Base-by-base conservation (phyloP, 2,888 invertebrate species). In the Xestia c-nigrum region DNA sequence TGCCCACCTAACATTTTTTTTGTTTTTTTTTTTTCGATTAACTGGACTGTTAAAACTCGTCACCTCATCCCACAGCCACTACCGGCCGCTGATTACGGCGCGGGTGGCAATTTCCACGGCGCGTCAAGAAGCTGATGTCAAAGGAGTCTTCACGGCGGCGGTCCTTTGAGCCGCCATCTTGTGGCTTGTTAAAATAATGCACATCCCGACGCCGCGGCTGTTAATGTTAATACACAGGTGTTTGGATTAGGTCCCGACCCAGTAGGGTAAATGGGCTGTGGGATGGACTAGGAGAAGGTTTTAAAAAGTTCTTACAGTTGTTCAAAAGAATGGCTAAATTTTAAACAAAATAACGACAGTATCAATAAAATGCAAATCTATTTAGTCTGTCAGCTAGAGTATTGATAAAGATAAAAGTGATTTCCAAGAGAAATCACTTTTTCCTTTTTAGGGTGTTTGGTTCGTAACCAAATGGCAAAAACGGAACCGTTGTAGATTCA, bases 101-200 rank as follows among this genome's bases (percentile, higher is more conserved):
- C 73, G 74, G 76, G 78, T n/a, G 14, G 84, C 80, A 84, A 87
- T 87, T 85, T 84, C 64, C 84, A 66, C 74, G 76, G 72, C 65
- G 78, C 76, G 69, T 78, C 80, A 82, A 83, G 83, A 74, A 84
- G 70, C 66, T 59, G 67, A 78, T 78, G 81, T 87, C 87, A 88
- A 88, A 87, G 86, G 78, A 85, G 43, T 74, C 73, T 76, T 78
- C 76, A 74, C 57, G 71, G n/a, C n/a, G 50, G 50, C 72, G 72
- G 73, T 76, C 84, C 81, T 88, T 87, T 87, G 84, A 88, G 71
- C 63, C 65, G 47, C 79, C 78, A 73, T 81, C 82, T 84, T 67
- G 79, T 38, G 63, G 78, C 78, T 81, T 67, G 81, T 79, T 87
- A 81, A 78, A 87, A 78, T 88, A 86, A 87, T 79, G 72, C 78